These are phyloP conservation scores for Apostichopus parvimensis DNA, from an alignment of 35 echinoderm and acorn worm species.

Conservation along the genomic window DNA sequence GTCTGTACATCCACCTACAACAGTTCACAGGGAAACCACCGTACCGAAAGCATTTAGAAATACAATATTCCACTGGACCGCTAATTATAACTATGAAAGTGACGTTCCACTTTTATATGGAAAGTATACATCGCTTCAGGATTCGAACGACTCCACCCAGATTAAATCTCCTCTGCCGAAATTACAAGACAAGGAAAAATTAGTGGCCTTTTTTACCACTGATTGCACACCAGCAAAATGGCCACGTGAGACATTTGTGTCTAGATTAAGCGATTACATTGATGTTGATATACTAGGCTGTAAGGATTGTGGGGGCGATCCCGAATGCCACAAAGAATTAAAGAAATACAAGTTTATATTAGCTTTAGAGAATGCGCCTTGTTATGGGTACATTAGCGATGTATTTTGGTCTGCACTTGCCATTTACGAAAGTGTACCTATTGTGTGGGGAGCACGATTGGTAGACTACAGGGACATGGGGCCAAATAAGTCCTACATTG, in stretches of 20 bases:
- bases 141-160: background rate
- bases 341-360: constrained; percentile 40
- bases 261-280: background rate
- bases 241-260: constrained; percentile 29
- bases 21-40: background rate
- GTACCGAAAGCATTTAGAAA: constrained; percentile 14
- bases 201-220: constrained; percentile 4
- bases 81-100: constrained; percentile 30
- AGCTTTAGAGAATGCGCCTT: constrained; percentile 38
- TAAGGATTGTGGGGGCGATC: background rate
- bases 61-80: constrained; percentile 32
- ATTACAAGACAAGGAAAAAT: constrained; percentile 12
- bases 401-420: constrained; percentile 41
- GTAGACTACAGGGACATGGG: background rate
- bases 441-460: constrained; percentile 33
- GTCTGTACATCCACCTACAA: constrained; percentile 15
- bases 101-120: constrained; percentile 37
- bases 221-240: constrained; percentile 21
- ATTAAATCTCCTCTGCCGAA: background rate
- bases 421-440: constrained; percentile 15
- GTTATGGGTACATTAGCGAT: constrained; percentile 49
- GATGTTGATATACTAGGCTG: constrained; percentile 33
- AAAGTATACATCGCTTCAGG: background rate
- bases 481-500: constrained; percentile 40
- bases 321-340: background rate